These are phyloP conservation scores for Lophotis ruficrista DNA, from an alignment of 2,113 vertebrate species.

Conservation along the genomic window DNA sequence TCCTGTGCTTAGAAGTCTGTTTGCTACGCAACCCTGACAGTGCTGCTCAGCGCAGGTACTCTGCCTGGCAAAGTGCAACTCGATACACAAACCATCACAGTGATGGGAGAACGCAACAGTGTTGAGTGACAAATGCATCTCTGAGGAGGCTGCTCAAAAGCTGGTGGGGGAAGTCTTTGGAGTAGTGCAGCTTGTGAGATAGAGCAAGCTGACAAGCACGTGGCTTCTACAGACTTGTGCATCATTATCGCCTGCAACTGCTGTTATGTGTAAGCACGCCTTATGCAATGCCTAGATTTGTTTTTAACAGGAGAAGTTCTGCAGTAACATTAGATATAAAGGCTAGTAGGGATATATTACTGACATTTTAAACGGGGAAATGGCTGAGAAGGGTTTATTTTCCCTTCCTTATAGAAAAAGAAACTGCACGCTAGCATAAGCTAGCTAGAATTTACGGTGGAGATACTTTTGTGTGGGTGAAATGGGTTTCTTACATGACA, in stretches of 20 bases:
- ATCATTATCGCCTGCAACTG: neutral
- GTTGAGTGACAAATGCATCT: neutral
- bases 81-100: rapidly evolving
- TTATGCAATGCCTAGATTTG: neutral
- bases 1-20: neutral
- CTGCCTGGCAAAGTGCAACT: neutral
- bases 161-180: neutral
- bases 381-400: neutral
- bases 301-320: neutral
- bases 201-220: neutral
- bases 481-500: neutral
- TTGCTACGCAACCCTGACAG: neutral
- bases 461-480: neutral
- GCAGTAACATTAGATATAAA: neutral
- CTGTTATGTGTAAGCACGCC: rapidly evolving
- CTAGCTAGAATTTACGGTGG: neutral
- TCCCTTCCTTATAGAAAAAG: neutral
- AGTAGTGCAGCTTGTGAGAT: neutral
- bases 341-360: neutral
- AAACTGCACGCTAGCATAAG: neutral
- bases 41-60: rapidly evolving
- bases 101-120: rapidly evolving
- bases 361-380: neutral
- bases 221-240: rapidly evolving
- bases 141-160: neutral